These are phyloP conservation scores for Drosophila teissieri DNA, from an alignment of 1,140 invertebrate genomes.

Conservation along the genomic window DNA sequence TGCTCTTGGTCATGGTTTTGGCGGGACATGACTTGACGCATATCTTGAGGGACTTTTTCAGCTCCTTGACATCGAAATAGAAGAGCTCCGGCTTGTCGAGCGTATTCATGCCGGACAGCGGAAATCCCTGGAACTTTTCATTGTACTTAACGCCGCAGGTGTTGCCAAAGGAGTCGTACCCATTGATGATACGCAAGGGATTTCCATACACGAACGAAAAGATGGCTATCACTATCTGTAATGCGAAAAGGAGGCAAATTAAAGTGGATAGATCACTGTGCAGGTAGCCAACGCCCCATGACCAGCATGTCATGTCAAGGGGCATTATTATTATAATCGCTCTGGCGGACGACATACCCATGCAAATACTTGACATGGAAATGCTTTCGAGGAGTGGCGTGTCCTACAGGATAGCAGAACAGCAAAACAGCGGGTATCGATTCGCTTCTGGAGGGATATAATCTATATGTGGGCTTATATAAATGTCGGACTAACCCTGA, in stretches of 20 bases:
- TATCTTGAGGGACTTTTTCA: constrained; percentile 92
- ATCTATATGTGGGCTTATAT: neutral
- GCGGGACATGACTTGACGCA: constrained; percentile 95
- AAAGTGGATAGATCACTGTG: constrained; percentile 24
- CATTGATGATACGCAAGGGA: constrained; percentile 94
- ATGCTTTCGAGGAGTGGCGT: constrained; percentile 25
- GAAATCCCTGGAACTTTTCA: constrained; percentile 89
- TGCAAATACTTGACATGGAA: constrained; percentile 31
- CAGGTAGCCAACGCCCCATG: constrained; percentile 58
- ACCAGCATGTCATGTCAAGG: constrained; percentile 44
- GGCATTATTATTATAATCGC: constrained; percentile 33
- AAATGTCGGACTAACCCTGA: constrained; percentile 4
- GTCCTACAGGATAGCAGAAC: constrained; percentile 19
- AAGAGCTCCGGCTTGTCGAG: constrained; percentile 92
- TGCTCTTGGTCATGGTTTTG: constrained; percentile 86
- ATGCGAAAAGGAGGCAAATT: constrained; percentile 29
- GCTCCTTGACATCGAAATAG: constrained; percentile 92
- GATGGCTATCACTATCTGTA: constrained; percentile 91
- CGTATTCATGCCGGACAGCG: constrained; percentile 92
- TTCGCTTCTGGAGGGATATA: constrained; percentile 11
- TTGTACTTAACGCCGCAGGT: constrained; percentile 94
- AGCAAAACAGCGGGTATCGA: constrained; percentile 10
- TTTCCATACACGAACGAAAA: constrained; percentile 96
- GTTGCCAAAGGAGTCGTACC: constrained; percentile 98
- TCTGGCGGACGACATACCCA: constrained; percentile 31